Conservation (phyloP, 2,113 vertebrate genomes). For the Spilogale gracilis region DNA sequence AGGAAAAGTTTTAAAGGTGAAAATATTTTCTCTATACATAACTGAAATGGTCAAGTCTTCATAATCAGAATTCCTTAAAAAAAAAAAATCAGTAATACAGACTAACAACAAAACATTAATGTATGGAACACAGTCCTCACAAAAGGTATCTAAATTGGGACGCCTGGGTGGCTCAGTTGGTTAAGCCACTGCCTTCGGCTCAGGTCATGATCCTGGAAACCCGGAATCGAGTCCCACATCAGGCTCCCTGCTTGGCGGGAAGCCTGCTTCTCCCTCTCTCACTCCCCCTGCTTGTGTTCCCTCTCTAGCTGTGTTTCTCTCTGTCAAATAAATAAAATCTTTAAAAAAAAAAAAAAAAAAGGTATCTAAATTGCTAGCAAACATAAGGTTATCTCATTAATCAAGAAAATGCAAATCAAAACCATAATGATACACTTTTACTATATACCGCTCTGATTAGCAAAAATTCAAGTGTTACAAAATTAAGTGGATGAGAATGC, state of each 20-base stretch:
- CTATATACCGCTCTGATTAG: not conserved
- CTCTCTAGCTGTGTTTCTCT: no score
- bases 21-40: not conserved
- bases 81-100: not conserved
- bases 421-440: not conserved
- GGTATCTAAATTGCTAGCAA: not conserved
- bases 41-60: not conserved
- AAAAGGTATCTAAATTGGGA: not conserved
- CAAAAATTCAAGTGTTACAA: constrained; percentile 51
- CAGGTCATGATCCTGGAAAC: no score
- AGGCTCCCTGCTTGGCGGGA: no score
- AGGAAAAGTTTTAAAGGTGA: not conserved
- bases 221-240: no score
- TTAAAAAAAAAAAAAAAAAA: no score
- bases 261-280: no score
- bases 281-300: no score
- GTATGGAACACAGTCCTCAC: not conserved
- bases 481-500: not conserved
- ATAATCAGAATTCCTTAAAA: constrained; percentile 16
- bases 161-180: no score
- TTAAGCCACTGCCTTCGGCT: no score
- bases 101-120: not conserved
- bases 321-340: no score
- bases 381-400: not conserved
- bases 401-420: not conserved